These are phyloP conservation scores for Opisthocomus hoazin DNA, from an alignment of 2,113 vertebrate genomes.

Conservation along the genomic window DNA sequence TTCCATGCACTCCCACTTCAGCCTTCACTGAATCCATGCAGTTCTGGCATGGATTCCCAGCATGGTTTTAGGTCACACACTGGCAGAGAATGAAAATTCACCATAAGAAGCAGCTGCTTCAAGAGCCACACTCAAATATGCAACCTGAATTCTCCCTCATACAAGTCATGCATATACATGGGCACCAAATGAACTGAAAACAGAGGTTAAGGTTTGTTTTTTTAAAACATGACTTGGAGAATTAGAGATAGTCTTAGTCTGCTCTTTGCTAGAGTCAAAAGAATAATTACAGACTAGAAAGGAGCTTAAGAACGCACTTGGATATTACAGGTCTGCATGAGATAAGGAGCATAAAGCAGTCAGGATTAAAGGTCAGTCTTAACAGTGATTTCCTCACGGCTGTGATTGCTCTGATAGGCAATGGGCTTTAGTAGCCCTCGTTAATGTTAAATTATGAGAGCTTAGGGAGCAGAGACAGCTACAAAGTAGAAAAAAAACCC, in stretches of 20 bases:
- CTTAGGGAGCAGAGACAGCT: not conserved
- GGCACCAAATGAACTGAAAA: not conserved
- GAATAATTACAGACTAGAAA: conserved; percentile 11
- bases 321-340: conserved; percentile 2
- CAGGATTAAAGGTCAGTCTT: conserved; percentile 23
- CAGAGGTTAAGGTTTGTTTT: not conserved
- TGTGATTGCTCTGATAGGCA: not conserved
- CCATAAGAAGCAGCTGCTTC: not conserved
- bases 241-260: not conserved
- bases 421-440: not conserved
- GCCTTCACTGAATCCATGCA: not conserved
- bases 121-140: not conserved
- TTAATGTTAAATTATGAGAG: not conserved
- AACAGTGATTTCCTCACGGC: not conserved
- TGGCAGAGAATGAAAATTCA: not conserved
- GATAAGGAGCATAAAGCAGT: conserved; percentile 10
- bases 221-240: not conserved
- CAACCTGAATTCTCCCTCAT: not conserved
- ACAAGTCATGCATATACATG: not conserved
- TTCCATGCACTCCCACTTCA: not conserved
- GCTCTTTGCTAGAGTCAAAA: not conserved
- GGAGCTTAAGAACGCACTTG: not conserved
- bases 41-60: not conserved
- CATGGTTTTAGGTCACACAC: not conserved
- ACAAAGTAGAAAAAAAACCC: not conserved